phyloP scores from a whole-genome alignment of 2,113 vertebrate genomes.

The Mesocricetus auratus region DNA sequence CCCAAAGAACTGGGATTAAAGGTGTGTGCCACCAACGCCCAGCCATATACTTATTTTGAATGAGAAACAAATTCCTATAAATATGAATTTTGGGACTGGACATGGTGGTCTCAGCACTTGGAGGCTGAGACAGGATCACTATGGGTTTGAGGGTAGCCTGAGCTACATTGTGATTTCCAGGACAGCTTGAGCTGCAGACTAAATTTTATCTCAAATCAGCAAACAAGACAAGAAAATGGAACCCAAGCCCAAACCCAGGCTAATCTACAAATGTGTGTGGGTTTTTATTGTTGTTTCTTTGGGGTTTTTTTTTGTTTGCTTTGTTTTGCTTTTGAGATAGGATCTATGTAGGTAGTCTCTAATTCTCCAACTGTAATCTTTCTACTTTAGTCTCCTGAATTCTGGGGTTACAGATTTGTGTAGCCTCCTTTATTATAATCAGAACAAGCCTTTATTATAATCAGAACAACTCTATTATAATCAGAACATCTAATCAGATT shows the following conservation, averaged over 20 bases:
- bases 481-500: constrained; percentile 4
- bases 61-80: not conserved
- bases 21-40: too few relatives aligned
- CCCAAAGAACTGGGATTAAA: too few relatives aligned
- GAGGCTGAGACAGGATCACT: not conserved
- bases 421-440: not conserved
- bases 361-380: not conserved
- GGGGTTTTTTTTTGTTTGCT: not conserved
- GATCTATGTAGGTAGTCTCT: not conserved
- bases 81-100: not conserved
- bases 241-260: not conserved
- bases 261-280: not conserved
- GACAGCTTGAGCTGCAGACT: not conserved
- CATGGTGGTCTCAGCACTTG: not conserved
- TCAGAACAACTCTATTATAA: not conserved
- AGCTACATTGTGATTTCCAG: not conserved
- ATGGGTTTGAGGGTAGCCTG: not conserved
- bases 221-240: not conserved
- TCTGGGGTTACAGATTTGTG: not conserved
- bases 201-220: not conserved
- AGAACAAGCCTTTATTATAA: not conserved
- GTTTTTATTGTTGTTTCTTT: not conserved
- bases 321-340: not conserved
- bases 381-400: not conserved
- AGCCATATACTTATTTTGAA: not conserved